A percentile compares a stretch with the other conserved stretches of the same genome.
Evolutionary conservation across 1,140 invertebrate species (phyloP).

Genomic region (Danaus plexippus): DNA sequence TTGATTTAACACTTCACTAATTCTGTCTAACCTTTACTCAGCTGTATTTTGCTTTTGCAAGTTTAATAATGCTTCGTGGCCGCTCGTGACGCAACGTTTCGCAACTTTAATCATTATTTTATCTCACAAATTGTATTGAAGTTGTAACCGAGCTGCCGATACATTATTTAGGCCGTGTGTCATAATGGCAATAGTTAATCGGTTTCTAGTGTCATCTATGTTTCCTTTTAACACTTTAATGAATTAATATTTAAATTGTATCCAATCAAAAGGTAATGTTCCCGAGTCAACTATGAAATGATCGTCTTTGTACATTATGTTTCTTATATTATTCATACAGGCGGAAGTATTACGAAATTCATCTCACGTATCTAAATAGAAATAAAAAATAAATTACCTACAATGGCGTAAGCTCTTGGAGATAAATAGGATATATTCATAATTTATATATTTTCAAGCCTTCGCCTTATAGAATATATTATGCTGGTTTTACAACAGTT

Average conservation of each 20-base stretch:
- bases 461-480: too few relatives aligned
- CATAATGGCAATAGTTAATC: neutral
- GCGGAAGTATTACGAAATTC: constrained; percentile 8
- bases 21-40: constrained; percentile 63
- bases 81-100: constrained; percentile 67
- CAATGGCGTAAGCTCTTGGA: too few relatives aligned
- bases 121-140: constrained; percentile 69
- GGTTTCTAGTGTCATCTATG: neutral
- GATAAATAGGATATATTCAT: too few relatives aligned
- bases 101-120: constrained; percentile 68
- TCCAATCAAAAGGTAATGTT: too few relatives aligned
- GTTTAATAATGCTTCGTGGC: constrained; percentile 63
- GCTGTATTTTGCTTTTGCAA: constrained; percentile 68
- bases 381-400: constrained; percentile 3
- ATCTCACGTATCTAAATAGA: constrained; percentile 1
- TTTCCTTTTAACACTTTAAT: neutral
- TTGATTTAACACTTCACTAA: constrained; percentile 35
- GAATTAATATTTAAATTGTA: too few relatives aligned
- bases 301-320: neutral
- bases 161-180: constrained; percentile 17
- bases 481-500: too few relatives aligned
- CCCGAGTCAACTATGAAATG: too few relatives aligned
- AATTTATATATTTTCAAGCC: too few relatives aligned
- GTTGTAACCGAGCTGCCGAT: constrained; percentile 45
- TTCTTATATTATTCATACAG: constrained; percentile 7